Base-by-base conservation (phyloP, 2,888 invertebrate species). In the Euproctis similis region DNA sequence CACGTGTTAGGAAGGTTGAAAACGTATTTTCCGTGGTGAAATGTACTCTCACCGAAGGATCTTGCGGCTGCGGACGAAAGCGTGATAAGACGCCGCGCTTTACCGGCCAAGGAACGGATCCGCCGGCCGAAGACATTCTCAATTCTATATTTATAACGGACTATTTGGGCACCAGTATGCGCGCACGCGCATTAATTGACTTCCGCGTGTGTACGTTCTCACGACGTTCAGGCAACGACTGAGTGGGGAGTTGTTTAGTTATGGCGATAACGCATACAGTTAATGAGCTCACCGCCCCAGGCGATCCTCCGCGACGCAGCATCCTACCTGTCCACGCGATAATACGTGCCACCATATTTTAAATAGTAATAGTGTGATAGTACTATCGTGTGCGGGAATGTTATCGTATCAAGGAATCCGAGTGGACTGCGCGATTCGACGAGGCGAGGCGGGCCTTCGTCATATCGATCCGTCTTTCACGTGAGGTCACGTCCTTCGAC, bases 61-160 rank as follows among this genome's bases (percentile, higher is more conserved):
- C 67, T 50, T 63, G 63, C 45, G 63, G 53, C 52, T 66, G 70
- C 55, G 71, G 69, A 51, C 71, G 51, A 61, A 75, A 82, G 55
- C 84, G 81, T 60, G 80, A 64, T 64, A 81, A 76, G 74, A 82
- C 74, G 70, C 78, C 88, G 54, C 89, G 89, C 56, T 86, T 87
- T 50, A 92, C 88, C 43, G 91, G 90, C 92, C 92, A 92, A 67
- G 92, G 92, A 54, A 88, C 90, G 67, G 89, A 88, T 59, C 85
- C 85, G 63, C 80, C 84, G 62, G 86, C 84, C 59, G 68, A 62
- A 60, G 86, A 85, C 80, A 81, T 84, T 75, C 80, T 76, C n/a
- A 67, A 39, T 57, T 71, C 80, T 82, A 82, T 67, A 78, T 77
- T 75, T 82, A 77, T 70, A 73, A 59, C 58, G 40, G 80, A 68